phyloP scores from a whole-genome alignment of 1,140 invertebrate species.

The Spodoptera frugiperda region DNA sequence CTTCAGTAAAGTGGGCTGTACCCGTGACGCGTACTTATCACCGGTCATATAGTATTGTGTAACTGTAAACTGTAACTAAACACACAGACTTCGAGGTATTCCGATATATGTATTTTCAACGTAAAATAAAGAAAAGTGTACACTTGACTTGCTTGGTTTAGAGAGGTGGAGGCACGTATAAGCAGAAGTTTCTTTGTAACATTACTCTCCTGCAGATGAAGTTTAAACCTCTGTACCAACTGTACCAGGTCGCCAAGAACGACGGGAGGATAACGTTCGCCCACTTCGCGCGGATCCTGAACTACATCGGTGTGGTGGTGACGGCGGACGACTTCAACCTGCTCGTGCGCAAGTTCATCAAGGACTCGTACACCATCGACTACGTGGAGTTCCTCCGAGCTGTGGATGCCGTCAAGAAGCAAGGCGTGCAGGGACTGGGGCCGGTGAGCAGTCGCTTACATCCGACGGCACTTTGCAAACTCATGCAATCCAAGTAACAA shows the following conservation, averaged over 20 bases:
- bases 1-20: background rate
- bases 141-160: too few relatives aligned
- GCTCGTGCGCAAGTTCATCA: constrained; percentile 89
- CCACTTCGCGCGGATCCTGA: constrained; percentile 90
- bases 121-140: too few relatives aligned
- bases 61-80: too few relatives aligned
- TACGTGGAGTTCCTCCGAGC: constrained; percentile 89
- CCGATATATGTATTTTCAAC: too few relatives aligned
- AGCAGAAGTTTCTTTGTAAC: too few relatives aligned
- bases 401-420: constrained; percentile 87
- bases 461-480: too few relatives aligned
- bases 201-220: too few relatives aligned
- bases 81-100: too few relatives aligned
- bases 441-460: constrained; percentile 74
- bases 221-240: background rate
- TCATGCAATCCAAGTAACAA: too few relatives aligned
- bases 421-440: constrained; percentile 86
- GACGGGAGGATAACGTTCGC: constrained; percentile 89
- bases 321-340: constrained; percentile 89
- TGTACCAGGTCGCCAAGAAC: constrained; percentile 89
- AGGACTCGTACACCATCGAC: constrained; percentile 90
- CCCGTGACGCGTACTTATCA: too few relatives aligned
- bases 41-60: too few relatives aligned
- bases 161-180: too few relatives aligned
- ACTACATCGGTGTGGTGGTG: constrained; percentile 88